phyloP scores from a whole-genome alignment of 2,888 invertebrate species.

The Deilephila elpenor region DNA sequence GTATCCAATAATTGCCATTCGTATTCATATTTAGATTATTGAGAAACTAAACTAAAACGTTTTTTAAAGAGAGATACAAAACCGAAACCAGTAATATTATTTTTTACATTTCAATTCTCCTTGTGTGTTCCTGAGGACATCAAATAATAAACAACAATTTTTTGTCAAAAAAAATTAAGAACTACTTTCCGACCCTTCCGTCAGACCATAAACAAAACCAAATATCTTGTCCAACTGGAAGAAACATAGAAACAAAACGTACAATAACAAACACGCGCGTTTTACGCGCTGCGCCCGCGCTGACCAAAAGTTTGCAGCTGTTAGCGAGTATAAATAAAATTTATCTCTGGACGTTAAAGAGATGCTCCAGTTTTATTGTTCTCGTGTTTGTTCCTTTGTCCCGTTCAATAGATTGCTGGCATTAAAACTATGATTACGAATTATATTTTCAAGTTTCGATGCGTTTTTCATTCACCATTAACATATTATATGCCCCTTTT shows the following conservation, averaged over 20 bases:
- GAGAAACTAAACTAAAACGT: no score
- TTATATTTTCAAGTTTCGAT: background rate
- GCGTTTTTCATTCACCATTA: background rate
- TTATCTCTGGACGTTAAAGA: constrained; percentile 78
- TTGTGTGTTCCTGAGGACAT: constrained; percentile 59
- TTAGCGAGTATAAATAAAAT: constrained; percentile 80
- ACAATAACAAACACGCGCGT: constrained; percentile 66
- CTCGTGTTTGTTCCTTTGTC: constrained; percentile 42
- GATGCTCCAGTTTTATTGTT: constrained; percentile 78
- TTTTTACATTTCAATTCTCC: constrained; percentile 40
- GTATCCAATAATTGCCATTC: background rate
- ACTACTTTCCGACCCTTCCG: constrained; percentile 55
- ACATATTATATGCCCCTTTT: background rate
- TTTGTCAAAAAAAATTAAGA: constrained; percentile 44
- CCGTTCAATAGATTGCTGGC: constrained; percentile 40
- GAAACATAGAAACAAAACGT: constrained; percentile 74
- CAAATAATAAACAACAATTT: constrained; percentile 37
- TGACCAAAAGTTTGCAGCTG: constrained; percentile 85
- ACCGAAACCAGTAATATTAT: constrained; percentile 16
- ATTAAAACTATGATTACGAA: background rate
- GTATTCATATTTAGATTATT: no score
- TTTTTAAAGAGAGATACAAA: background rate
- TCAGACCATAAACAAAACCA: constrained; percentile 57
- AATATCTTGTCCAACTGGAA: constrained; percentile 45
- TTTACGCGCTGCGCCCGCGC: constrained; percentile 72